These are phyloP conservation scores for Alosa sapidissima DNA, from an alignment of 2,797 vertebrate genomes.

Conservation along the genomic window DNA sequence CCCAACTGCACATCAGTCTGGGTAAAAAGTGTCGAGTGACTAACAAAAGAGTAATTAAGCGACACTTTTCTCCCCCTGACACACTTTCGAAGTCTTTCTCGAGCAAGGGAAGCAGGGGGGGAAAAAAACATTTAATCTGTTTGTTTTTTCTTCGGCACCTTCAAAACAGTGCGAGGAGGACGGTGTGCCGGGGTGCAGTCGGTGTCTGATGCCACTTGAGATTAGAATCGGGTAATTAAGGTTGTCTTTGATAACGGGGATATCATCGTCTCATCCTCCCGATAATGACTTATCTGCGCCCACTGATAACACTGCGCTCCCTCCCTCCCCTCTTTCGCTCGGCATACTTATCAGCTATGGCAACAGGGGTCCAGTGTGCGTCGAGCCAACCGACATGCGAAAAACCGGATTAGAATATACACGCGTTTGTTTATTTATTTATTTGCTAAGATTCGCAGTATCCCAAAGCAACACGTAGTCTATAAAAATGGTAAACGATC, in stretches of 20 bases:
- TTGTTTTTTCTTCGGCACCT: constrained; percentile 18
- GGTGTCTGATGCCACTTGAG: constrained; percentile 34
- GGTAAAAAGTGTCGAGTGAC: not conserved
- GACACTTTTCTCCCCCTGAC: not conserved
- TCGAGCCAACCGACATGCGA: not conserved
- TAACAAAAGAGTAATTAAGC: not conserved
- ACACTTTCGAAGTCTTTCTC: not conserved
- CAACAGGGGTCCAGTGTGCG: not conserved
- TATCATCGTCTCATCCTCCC: constrained; percentile 30
- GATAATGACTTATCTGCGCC: constrained; percentile 47
- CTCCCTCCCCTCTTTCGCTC: not conserved
- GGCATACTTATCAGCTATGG: not conserved
- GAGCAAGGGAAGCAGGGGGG: not conserved
- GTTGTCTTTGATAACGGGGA: constrained; percentile 39
- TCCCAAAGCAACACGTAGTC: not conserved
- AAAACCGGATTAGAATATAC: not conserved
- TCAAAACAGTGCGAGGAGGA: constrained; percentile 3
- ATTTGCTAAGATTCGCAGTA: not conserved
- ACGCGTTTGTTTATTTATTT: constrained; percentile 8
- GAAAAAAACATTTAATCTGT: not conserved
- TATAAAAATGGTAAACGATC: constrained; percentile 2
- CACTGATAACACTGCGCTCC: constrained; percentile 33
- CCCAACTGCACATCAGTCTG: not conserved
- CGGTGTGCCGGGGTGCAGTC: not conserved
- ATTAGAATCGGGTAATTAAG: constrained; percentile 52